These are phyloP conservation scores for Amphipoea lucens DNA, from an alignment of 2,888 invertebrate genomes.

Conservation along the genomic window DNA sequence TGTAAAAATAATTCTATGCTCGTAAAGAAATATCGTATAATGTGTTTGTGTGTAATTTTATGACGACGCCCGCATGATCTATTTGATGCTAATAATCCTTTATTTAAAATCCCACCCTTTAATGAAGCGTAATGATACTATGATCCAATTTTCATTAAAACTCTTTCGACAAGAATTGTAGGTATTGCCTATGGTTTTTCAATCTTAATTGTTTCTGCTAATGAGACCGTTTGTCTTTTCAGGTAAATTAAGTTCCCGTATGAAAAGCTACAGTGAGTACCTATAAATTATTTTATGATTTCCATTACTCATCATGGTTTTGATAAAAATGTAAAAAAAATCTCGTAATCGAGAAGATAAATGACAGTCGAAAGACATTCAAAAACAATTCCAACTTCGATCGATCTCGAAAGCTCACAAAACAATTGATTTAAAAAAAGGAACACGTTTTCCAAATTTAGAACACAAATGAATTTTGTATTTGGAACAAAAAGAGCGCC, in stretches of 20 bases:
- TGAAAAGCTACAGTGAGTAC: constrained; percentile 72
- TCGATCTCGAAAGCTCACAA: constrained; percentile 57
- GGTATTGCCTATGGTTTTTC: not conserved
- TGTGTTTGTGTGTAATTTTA: constrained; percentile 80
- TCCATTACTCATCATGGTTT: constrained; percentile 8
- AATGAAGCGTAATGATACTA: constrained; percentile 10
- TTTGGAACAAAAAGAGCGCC: constrained; percentile 85
- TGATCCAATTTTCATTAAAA: constrained; percentile 37
- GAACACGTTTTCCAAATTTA: constrained; percentile 82
- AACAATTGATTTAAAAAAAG: constrained; percentile 69
- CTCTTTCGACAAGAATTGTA: not conserved
- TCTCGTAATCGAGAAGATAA: not conserved
- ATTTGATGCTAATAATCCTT: constrained; percentile 61
- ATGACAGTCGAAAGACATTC: constrained; percentile 6
- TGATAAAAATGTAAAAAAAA: not conserved
- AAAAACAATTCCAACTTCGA: constrained; percentile 45
- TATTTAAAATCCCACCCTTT: constrained; percentile 57
- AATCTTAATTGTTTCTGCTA: not conserved
- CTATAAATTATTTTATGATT: constrained; percentile 58
- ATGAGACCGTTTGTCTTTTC: constrained; percentile 64
- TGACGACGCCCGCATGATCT: constrained; percentile 80
- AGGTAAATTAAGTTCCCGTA: constrained; percentile 77
- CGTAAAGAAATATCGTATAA: constrained; percentile 82
- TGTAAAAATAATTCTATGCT: constrained; percentile 80
- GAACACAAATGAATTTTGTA: constrained; percentile 84